phyloP scores from a whole-genome alignment of 1,140 invertebrate species.

The Lasioglossum albipes region DNA sequence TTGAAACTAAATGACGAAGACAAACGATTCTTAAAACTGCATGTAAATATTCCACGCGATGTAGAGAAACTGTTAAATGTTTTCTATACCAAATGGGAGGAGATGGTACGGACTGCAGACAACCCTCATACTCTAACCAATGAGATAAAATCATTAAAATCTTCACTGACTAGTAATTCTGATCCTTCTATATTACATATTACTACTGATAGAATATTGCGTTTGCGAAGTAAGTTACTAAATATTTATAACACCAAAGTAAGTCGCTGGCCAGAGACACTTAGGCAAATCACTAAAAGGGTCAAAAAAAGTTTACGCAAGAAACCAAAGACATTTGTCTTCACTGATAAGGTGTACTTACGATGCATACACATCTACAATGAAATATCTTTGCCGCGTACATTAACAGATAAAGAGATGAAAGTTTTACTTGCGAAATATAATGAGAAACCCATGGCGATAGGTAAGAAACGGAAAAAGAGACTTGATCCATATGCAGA shows the following conservation, averaged over 20 bases:
- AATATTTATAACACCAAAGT: not conserved
- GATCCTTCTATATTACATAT: not conserved
- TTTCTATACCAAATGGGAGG: conserved; percentile 10
- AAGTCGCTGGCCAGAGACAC: too few species aligned
- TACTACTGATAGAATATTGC: not conserved
- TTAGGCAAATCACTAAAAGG: too few species aligned
- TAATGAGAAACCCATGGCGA: not conserved
- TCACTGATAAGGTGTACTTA: conserved; percentile 23
- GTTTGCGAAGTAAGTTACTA: conserved; percentile 11
- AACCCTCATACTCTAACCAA: conserved; percentile 38
- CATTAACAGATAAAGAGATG: not conserved
- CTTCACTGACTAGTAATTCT: not conserved
- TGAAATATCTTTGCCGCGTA: conserved; percentile 55
- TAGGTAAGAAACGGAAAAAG: not conserved
- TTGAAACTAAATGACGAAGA: conserved; percentile 42
- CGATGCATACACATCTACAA: conserved; percentile 49
- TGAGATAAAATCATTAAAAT: conserved; percentile 2
- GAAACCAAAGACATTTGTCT: too few species aligned
- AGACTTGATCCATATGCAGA: not conserved
- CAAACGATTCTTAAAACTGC: conserved; percentile 34
- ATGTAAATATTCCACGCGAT: conserved; percentile 29
- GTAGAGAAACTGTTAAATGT: not conserved
- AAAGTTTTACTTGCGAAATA: not conserved
- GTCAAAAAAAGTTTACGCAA: too few species aligned
- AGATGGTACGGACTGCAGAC: conserved; percentile 9